These are phyloP conservation scores for Osmerus eperlanus DNA, from an alignment of 2,113 vertebrate genomes.

Conservation along the genomic window DNA sequence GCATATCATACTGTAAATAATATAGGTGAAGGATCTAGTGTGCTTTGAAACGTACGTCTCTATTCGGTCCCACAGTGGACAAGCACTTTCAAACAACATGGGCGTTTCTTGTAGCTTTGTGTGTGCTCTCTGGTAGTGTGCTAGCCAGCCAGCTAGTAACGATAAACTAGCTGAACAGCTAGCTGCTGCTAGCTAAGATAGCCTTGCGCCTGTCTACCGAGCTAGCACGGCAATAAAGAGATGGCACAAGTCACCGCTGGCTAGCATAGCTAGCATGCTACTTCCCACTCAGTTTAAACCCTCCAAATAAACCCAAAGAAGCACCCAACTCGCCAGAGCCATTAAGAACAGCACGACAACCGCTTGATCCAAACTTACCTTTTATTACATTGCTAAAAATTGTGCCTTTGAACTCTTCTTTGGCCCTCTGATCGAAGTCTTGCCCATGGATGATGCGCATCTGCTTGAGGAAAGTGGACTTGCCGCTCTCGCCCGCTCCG, in stretches of 20 bases:
- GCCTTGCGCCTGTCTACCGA: background rate
- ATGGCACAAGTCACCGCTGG: constrained; percentile 14
- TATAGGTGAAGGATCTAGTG: background rate
- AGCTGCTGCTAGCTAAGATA: background rate
- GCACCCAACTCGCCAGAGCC: background rate
- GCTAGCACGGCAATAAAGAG: constrained; percentile 22
- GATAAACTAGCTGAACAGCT: constrained; percentile 1
- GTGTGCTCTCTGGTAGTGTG: background rate
- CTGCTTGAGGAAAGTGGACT: constrained; percentile 97
- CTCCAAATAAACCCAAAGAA: background rate
- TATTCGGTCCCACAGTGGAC: constrained; percentile 12
- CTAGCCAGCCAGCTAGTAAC: constrained; percentile 29
- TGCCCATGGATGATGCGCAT: constrained; percentile 96
- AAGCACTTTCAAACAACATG: constrained; percentile 60
- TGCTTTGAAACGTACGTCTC: background rate
- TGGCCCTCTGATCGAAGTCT: constrained; percentile 90
- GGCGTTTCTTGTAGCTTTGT: constrained; percentile 64
- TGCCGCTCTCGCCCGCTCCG: constrained; percentile 94
- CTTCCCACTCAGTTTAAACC: constrained; percentile 19
- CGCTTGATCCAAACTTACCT: constrained; percentile 63
- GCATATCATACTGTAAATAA: background rate
- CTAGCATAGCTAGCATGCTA: constrained; percentile 24
- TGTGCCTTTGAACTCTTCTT: constrained; percentile 89
- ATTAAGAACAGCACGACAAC: rapidly evolving
- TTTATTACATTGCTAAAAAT: constrained; percentile 96